phyloP scores from a whole-genome alignment of 2,113 vertebrate species.

The Coturnix japonica region DNA sequence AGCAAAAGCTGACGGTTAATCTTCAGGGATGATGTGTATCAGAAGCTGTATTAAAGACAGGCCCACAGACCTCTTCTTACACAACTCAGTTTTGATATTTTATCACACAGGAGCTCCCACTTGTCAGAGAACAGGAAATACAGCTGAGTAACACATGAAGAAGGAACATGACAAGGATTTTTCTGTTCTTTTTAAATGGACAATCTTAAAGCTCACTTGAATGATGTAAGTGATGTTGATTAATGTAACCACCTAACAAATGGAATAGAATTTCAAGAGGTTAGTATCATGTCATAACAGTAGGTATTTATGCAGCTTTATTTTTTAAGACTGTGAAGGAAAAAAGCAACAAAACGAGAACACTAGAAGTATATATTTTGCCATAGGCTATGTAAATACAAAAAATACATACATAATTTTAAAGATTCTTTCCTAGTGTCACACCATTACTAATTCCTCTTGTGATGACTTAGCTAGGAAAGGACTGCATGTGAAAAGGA shows the following conservation, averaged over 20 bases:
- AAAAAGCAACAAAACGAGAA: fast-evolving
- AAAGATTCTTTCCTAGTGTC: neutral
- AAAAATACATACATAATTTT: neutral
- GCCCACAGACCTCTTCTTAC: neutral
- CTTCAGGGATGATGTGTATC: neutral
- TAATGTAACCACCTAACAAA: neutral
- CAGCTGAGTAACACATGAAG: neutral
- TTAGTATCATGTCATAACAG: neutral
- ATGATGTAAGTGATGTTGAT: neutral
- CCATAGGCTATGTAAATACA: neutral
- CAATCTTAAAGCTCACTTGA: neutral
- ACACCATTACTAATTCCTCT: neutral
- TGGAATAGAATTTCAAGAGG: neutral
- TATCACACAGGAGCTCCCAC: neutral
- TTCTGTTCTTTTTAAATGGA: neutral
- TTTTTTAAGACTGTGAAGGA: neutral
- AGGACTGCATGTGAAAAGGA: neutral
- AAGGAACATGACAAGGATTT: neutral
- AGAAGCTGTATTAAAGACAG: neutral
- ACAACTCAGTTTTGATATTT: neutral
- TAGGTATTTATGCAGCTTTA: neutral
- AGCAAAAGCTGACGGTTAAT: neutral
- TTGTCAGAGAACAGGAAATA: neutral
- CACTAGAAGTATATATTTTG: neutral
- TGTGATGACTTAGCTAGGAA: neutral